phyloP scores from a whole-genome alignment of 2,888 invertebrate species.

The Harpalus rubripes region DNA sequence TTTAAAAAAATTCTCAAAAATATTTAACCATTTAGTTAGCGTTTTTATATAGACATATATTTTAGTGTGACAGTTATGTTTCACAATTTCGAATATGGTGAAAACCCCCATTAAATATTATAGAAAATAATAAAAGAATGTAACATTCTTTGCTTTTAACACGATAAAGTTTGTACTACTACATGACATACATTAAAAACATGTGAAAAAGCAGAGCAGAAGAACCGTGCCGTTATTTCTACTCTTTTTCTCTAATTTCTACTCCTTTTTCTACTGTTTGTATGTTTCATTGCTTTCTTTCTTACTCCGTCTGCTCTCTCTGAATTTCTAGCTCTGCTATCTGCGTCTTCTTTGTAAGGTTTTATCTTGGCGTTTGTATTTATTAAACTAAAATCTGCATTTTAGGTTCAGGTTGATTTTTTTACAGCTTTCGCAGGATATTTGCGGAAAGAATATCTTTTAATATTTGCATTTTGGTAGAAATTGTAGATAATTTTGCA shows the following conservation, averaged over 20 bases:
- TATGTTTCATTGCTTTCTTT: constrained; percentile 65
- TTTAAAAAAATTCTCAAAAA: too few species aligned
- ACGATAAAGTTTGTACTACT: background rate
- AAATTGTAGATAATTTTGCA: constrained; percentile 49
- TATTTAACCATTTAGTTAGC: too few species aligned
- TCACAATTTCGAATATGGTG: too few species aligned
- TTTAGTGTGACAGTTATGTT: too few species aligned
- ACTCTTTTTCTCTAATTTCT: constrained; percentile 65
- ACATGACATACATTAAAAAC: background rate
- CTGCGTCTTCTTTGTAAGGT: constrained; percentile 54
- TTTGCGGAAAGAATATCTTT: constrained; percentile 54
- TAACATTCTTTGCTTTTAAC: background rate
- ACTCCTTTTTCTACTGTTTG: constrained; percentile 55
- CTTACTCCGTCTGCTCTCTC: constrained; percentile 69
- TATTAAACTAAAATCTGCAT: constrained; percentile 47
- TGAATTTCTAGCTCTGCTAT: constrained; percentile 68
- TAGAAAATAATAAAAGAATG: too few species aligned
- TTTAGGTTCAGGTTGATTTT: constrained; percentile 50
- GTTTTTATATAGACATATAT: too few species aligned
- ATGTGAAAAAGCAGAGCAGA: constrained; percentile 5
- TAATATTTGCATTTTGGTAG: constrained; percentile 66
- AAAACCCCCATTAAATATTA: too few species aligned
- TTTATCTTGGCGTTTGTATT: constrained; percentile 36
- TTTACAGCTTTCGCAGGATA: constrained; percentile 61
- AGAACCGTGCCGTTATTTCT: constrained; percentile 58